Evolutionary conservation across 2,113 vertebrate species (phyloP), one percentile per base, ranked within the genome.

Genomic region (Benthochromis sp.): DNA sequence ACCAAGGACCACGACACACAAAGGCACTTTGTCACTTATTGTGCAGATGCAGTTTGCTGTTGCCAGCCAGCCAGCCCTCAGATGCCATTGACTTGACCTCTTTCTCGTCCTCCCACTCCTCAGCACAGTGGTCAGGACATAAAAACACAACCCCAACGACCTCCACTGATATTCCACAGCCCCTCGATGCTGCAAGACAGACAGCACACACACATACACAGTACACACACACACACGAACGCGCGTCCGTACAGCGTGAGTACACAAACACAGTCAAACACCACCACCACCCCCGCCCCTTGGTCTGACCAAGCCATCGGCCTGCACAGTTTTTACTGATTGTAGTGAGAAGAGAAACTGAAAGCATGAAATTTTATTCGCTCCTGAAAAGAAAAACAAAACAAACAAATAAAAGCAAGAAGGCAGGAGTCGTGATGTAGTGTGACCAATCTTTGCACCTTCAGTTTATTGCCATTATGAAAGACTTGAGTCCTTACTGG

Each of bases 161-260:
- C 95, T 94, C 95, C 92, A 93, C 91, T 86, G 88, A 92, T 91
- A 92, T 91, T 92, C 93, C 94, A 95, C 93, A 92, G 94, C 94
- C 95, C 95, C 94, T 94, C 29, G 21, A 95, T 95, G 95, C 95
- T 95, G 94, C 95, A 96, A 93, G 89, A 94, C 93, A 95, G 94
- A 93, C 92, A 93, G 92, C 94, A 88, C 94, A 91, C 92, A 85
- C 38, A 85, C 36, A 86, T 45, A 84, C 24, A 40, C 69, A 83
- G 57, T 24, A 89, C 85, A 86, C 40, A 73, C 82, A 90, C 54
- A 89, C 57, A 88, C 79, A 55, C 7, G 83, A 52, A 87, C 55
- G 3, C n/a, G 19, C 50, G 8, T 66, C 85, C 82, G 85, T 93
- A 63, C 92, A 90, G 86, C 50, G 93, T 83, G 61, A 90, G 80